Evolutionary conservation across 2,797 vertebrate species (phyloP).

Genomic region (Potorous gilbertii): DNA sequence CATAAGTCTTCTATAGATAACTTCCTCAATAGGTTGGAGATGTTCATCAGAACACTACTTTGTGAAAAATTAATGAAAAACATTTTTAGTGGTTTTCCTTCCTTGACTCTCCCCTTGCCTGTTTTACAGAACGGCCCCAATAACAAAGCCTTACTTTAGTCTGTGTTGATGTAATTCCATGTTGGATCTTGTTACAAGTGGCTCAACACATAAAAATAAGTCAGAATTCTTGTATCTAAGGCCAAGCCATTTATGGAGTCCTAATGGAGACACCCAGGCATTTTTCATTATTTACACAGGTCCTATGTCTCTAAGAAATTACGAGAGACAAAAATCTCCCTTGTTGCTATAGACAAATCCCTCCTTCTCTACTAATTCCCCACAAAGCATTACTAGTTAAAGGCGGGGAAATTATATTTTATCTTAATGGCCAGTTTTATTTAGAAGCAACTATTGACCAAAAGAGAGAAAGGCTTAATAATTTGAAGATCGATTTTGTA

Average conservation of each 20-base stretch:
- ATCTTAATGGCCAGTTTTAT: constrained; percentile 68
- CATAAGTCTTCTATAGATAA: background rate
- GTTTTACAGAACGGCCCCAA: constrained; percentile 47
- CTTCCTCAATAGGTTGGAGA: background rate
- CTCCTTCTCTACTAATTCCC: constrained; percentile 62
- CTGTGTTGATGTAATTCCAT: constrained; percentile 46
- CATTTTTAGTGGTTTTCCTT: background rate
- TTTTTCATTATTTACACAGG: constrained; percentile 77
- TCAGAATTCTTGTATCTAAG: constrained; percentile 64
- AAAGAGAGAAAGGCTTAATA: constrained; percentile 69
- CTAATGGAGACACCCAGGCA: constrained; percentile 66
- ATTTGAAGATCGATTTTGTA: constrained; percentile 66
- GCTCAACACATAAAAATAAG: constrained; percentile 63
- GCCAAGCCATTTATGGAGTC: constrained; percentile 60
- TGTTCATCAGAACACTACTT: background rate
- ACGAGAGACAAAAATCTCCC: constrained; percentile 51
- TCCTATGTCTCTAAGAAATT: constrained; percentile 55
- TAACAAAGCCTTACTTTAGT: constrained; percentile 44
- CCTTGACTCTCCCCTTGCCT: background rate
- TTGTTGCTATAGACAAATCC: constrained; percentile 65
- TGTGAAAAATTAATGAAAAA: background rate
- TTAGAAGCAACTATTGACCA: constrained; percentile 73
- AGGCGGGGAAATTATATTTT: constrained; percentile 64
- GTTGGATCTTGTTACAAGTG: constrained; percentile 41
- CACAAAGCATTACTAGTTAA: constrained; percentile 66